Percentiles rank a stretch among this genome's conserved stretches.
These are phyloP conservation scores for Cartodere bifasciata DNA, from an alignment of 2,888 invertebrate genomes.

Conservation along the genomic window DNA sequence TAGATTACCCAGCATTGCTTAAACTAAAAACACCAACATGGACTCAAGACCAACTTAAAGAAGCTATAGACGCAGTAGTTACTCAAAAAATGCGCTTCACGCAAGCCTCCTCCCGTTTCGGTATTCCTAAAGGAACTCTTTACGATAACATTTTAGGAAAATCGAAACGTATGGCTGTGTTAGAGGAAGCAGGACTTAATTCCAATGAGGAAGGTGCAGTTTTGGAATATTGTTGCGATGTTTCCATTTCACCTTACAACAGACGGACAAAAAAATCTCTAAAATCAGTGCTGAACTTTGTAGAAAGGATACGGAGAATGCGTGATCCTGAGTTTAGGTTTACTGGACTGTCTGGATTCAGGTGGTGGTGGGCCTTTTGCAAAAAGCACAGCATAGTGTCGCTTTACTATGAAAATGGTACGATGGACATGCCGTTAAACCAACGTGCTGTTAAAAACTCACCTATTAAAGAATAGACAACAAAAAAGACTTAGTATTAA, in stretches of 20 bases:
- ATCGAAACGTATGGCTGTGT: slow-evolving; percentile 61
- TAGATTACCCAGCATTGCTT: slow-evolving; percentile 50
- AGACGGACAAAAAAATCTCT: slow-evolving; percentile 58
- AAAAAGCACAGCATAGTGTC: slow-evolving; percentile 66
- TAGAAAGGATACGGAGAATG: slow-evolving; percentile 47
- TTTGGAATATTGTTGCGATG: slow-evolving; percentile 62
- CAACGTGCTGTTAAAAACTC: too few relatives aligned
- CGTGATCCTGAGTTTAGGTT: slow-evolving; percentile 54
- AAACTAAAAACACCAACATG: slow-evolving; percentile 65
- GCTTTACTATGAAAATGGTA: slow-evolving; percentile 38
- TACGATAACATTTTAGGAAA: slow-evolving; percentile 69
- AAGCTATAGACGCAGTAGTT: slow-evolving; percentile 63
- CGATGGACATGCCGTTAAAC: too few relatives aligned
- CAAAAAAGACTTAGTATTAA: too few relatives aligned
- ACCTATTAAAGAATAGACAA: too few relatives aligned
- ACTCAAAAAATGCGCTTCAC: slow-evolving; percentile 67
- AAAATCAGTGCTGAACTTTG: slow-evolving; percentile 47
- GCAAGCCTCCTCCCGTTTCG: slow-evolving; percentile 56
- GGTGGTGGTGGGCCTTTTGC: slow-evolving; percentile 78
- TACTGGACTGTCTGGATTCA: slow-evolving; percentile 56
- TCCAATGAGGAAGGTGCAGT: slow-evolving; percentile 50
- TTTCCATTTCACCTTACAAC: slow-evolving; percentile 55
- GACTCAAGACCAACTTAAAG: slow-evolving; percentile 60
- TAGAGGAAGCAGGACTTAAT: slow-evolving; percentile 54
- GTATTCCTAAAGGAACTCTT: slow-evolving; percentile 64